Evolutionary conservation across 2,113 vertebrate species (phyloP), one percentile per base, ranked within the genome.

Genomic region (Equus quagga): DNA sequence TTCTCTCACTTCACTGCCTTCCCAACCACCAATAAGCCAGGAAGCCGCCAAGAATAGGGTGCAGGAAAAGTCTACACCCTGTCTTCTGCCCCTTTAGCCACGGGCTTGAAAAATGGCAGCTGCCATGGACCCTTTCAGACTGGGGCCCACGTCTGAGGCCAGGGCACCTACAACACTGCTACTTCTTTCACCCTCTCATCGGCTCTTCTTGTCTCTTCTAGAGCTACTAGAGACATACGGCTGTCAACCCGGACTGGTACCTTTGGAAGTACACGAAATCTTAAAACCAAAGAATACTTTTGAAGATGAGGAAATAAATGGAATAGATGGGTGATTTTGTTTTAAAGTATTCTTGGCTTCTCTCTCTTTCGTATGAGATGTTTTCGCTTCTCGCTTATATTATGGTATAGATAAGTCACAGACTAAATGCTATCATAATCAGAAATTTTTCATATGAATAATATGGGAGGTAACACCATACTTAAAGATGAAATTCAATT

Each of bases 401-500:
- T 88, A 23, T 19, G 4, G 41, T 67, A 81, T 41, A 12, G 23
- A 80, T 64, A 87, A 67, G 72, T 83, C 24, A 91, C 62, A 91
- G 96, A 88, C 33, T 83, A 62, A 97, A 82, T 62, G 76, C 7
- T 85, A 93, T 75, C 28, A 84, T 60, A 88, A 56, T 23, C 75
- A 95, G 70, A 89, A 84, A 88, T 1, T 91, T 26, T 91, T 87
- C 64, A 78, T 31, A 78, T 73, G 21, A 88, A 51, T 83, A 93
- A 91, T 73, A 60, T 3, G n/a, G 46, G 31, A 69, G 31, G n/a
- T 81, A 89, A 94, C n/a, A 62, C 15, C 21, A 65, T 41, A 91
- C 28, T 95, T 96, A 95, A 73, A 41, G 58, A 93, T 91, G 8
- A 93, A 90, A 44, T 69, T 93, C 13, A 54, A n/a, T 58, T 91